These are phyloP conservation scores for Caprella mutica DNA, from an alignment of 2,888 invertebrate genomes.

Conservation along the genomic window DNA sequence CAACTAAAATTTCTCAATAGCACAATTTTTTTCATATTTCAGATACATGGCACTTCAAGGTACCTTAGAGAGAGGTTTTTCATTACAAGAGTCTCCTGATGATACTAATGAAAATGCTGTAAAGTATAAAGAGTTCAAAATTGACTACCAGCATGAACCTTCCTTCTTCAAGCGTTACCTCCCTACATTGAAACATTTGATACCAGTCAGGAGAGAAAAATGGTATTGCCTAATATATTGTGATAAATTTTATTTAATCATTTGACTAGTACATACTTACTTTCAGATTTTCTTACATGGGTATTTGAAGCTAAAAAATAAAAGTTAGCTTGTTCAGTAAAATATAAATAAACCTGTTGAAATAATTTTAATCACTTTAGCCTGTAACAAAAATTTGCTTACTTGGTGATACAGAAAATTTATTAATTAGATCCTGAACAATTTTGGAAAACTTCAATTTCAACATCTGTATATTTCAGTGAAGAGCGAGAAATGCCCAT, in stretches of 20 bases:
- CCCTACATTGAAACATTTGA: background rate
- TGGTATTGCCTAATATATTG: too few relatives aligned
- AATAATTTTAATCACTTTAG: background rate
- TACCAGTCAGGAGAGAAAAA: slow-evolving; percentile 3
- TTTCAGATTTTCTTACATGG: too few relatives aligned
- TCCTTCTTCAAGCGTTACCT: background rate
- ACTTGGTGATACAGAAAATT: background rate
- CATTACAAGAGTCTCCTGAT: slow-evolving; percentile 25
- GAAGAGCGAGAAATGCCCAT: slow-evolving; percentile 41
- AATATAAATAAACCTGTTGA: background rate
- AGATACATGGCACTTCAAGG: slow-evolving; percentile 35
- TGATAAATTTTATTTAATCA: too few relatives aligned
- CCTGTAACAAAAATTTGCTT: background rate
- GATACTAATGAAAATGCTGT: slow-evolving; percentile 12
- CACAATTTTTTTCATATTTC: background rate
- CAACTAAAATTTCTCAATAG: background rate
- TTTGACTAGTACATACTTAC: too few relatives aligned
- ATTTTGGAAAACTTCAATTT: background rate
- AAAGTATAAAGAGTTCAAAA: background rate
- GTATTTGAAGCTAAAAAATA: too few relatives aligned
- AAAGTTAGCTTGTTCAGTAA: too few relatives aligned
- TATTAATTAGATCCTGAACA: background rate
- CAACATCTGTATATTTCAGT: slow-evolving; percentile 34
- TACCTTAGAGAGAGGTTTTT: slow-evolving; percentile 31
- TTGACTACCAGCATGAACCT: background rate